Evolutionary conservation across 2,888 invertebrate species (phyloP), one percentile per base, ranked within the genome.

Genomic region (Melikaiella ostensackeni): DNA sequence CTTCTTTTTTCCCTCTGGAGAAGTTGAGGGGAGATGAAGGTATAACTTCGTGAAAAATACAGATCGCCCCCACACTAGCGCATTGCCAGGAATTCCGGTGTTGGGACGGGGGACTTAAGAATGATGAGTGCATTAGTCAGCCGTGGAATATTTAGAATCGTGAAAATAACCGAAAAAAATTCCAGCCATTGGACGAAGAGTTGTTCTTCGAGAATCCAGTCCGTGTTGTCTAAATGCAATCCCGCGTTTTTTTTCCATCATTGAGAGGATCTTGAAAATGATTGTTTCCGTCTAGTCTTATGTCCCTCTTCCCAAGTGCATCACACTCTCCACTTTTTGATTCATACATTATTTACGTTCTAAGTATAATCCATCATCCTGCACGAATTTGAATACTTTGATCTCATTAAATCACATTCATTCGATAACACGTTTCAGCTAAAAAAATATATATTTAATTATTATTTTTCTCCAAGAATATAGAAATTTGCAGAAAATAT

Each of bases 131-230:
- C 74, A 59, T 83, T 82, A 82, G 82, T 80, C 83, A 83, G 75
- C 50, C 61, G 30, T 30, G 75, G 77, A 78, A 81, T 84, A 84
- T 84, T 82, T 84, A 81, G 81, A 82, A 77, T 61, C 77, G 66
- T 77, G 80, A 79, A 82, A 83, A 81, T 81, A 79, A 61, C 66
- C 76, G 62, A 66, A 77, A 74, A 79, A 57, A 75, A 79, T 78
- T 77, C 70, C 78, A 75, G 75, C 62, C 77, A 66, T 21, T 16
- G 70, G 35, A 46, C 19, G 66, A 64, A 66, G 50, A 70, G 27
- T 50, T 50, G 11, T 70, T 70, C 30, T 11, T 50, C n/a, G 30
- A 70, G 50, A 66, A 46, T 66, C 24, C 24, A 42, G 13, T 13
- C 21, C 42, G 13, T 64, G 24, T 4, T 24, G 55, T 57, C 21